Percentiles rank a stretch among this genome's conserved stretches.
Evolutionary conservation across 2,888 invertebrate genomes (phyloP).

Genomic region (Hirtodrosophila trivittata): DNA sequence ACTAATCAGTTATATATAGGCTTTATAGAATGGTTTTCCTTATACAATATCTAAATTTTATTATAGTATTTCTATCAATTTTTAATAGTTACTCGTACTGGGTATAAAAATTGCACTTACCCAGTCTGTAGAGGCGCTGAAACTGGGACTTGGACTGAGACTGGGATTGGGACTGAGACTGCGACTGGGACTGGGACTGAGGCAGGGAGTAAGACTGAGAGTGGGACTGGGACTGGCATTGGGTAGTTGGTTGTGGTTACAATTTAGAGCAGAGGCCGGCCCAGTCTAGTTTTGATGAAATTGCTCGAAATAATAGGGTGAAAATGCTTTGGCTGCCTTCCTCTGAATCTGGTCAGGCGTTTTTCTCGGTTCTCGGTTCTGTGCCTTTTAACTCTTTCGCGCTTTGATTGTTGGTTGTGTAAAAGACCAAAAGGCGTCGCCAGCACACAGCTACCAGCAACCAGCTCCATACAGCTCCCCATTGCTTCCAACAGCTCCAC

Average conservation of each 20-base stretch:
- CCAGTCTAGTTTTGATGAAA: constrained; percentile 73
- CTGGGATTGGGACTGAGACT: background rate
- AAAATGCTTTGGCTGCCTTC: constrained; percentile 59
- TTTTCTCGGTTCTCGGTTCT: constrained; percentile 35
- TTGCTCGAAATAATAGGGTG: constrained; percentile 77
- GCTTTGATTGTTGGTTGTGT: constrained; percentile 48
- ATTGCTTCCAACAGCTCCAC: constrained; percentile 8
- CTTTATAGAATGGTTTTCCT: too few species aligned
- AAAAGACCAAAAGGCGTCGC: constrained; percentile 71
- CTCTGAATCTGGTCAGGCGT: constrained; percentile 19
- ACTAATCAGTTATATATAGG: too few species aligned
- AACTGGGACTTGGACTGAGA: background rate
- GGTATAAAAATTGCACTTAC: background rate
- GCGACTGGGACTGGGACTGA: background rate
- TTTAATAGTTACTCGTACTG: constrained; percentile 17
- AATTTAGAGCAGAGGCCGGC: constrained; percentile 67
- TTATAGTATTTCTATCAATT: background rate
- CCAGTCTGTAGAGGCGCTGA: constrained; percentile 3
- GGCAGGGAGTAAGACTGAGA: constrained; percentile 28
- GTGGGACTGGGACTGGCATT: constrained; percentile 10
- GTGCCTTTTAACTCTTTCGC: constrained; percentile 71
- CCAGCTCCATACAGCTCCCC: constrained; percentile 20
- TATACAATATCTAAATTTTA: too few species aligned
- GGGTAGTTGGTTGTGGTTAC: constrained; percentile 63
- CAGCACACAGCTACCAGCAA: constrained; percentile 24